phyloP scores from a whole-genome alignment of 1,140 invertebrate species.

The Melanaphis sacchari region DNA sequence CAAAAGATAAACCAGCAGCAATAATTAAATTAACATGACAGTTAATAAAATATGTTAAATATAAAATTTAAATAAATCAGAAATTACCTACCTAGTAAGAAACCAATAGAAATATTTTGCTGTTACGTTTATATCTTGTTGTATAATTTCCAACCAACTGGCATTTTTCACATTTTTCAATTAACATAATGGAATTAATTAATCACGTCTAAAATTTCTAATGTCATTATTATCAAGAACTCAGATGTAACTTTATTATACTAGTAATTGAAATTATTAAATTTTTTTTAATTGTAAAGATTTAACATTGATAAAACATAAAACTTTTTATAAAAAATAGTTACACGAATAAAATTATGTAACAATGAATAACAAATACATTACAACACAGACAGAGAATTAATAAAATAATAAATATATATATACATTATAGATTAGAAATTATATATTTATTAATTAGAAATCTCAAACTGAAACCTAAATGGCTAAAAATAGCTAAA shows the following conservation, averaged over 20 bases:
- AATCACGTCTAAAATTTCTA: not conserved
- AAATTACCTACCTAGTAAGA: not conserved
- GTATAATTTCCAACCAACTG: not conserved
- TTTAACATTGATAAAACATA: not conserved
- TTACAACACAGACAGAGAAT: not conserved
- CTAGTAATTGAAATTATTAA: not conserved
- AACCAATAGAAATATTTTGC: not conserved
- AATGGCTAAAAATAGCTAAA: no score
- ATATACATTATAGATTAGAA: no score
- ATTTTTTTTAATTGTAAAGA: not conserved
- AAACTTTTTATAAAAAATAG: not conserved
- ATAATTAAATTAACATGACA: not conserved
- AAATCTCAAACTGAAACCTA: not conserved
- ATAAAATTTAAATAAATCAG: not conserved
- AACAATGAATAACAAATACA: not conserved
- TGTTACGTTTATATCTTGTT: not conserved
- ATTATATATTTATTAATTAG: no score
- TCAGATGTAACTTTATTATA: not conserved
- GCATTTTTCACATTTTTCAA: conserved; percentile 16
- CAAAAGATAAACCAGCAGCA: not conserved
- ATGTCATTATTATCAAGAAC: not conserved
- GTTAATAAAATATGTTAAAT: not conserved
- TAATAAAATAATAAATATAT: not conserved
- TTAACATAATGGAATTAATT: conserved; percentile 35
- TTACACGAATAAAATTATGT: not conserved